A percentile compares a stretch with the other conserved stretches of the same genome.
phyloP scores from a whole-genome alignment of 2,113 vertebrate species.

The Hippocampus zosterae region DNA sequence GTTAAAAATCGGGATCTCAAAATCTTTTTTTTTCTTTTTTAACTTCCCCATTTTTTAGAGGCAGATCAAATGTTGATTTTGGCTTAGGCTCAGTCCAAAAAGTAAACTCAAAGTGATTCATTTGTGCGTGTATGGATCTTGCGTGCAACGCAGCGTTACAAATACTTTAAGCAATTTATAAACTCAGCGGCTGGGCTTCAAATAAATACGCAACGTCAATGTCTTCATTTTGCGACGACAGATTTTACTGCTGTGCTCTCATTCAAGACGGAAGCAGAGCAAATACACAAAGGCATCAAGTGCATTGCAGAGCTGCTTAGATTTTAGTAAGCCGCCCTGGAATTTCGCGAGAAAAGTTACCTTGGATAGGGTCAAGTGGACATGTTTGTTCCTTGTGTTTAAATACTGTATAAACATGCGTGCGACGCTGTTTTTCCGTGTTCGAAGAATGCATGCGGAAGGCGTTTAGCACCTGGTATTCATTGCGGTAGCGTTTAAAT shows the following conservation, averaged over 20 bases:
- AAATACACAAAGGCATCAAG: conserved; percentile 22
- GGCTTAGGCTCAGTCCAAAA: no score
- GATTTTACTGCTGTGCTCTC: conserved; percentile 27
- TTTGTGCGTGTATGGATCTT: neutral
- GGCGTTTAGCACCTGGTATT: no score
- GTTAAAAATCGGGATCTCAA: no score
- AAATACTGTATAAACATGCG: conserved; percentile 9
- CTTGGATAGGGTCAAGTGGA: conserved; percentile 46
- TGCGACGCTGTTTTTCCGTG: conserved; percentile 11
- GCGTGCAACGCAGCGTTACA: neutral
- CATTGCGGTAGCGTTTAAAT: no score
- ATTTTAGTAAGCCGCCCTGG: conserved; percentile 34
- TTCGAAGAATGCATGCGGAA: neutral
- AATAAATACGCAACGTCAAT: neutral
- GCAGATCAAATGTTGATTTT: no score
- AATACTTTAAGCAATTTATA: no score
- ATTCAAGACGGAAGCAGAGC: conserved; percentile 30
- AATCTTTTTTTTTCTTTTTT: no score
- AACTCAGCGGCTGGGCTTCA: no score
- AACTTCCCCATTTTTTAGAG: no score
- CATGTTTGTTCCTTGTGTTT: conserved; percentile 15
- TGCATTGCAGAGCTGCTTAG: conserved; percentile 21
- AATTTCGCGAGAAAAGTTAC: conserved; percentile 42
- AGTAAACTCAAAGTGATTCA: no score
- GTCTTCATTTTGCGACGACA: conserved; percentile 7